A percentile compares a stretch with the other conserved stretches of the same genome.
These are phyloP conservation scores for Leptinotarsa tumamoca DNA, from an alignment of 2,888 invertebrate genomes.

Conservation along the genomic window DNA sequence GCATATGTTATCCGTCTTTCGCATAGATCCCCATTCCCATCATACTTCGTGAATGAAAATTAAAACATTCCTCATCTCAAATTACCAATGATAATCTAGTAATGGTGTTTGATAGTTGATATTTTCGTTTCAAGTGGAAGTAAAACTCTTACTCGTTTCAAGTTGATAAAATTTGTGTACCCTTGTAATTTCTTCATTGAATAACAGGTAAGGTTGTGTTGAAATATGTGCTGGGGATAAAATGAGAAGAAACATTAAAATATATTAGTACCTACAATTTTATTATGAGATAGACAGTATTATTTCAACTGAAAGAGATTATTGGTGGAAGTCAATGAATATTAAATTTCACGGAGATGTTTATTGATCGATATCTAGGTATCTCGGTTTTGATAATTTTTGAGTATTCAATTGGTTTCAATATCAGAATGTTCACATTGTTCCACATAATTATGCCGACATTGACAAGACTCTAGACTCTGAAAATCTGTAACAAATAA, in stretches of 20 bases:
- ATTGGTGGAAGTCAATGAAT: no score
- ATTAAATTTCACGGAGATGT: no score
- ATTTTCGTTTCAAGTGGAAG: neutral
- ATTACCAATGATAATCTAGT: constrained; percentile 33
- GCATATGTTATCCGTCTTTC: constrained; percentile 30
- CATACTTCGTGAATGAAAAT: constrained; percentile 24
- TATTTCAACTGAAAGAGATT: no score
- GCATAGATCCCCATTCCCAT: constrained; percentile 15
- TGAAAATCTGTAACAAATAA: no score
- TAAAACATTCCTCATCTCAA: constrained; percentile 38
- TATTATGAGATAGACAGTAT: no score
- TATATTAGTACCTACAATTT: no score
- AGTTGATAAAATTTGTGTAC: neutral
- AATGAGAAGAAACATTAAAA: neutral
- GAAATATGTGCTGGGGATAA: neutral
- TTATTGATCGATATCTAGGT: no score
- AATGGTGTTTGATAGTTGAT: constrained; percentile 3
- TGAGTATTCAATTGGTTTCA: no score
- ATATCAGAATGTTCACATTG: no score
- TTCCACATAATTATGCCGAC: no score
- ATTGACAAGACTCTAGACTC: no score
- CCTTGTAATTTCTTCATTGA: neutral
- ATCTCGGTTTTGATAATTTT: no score
- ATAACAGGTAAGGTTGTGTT: neutral
- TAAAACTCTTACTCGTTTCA: neutral